Base-by-base conservation (phyloP, 2,797 vertebrate genomes). In the Sebastes oblongus region DNA sequence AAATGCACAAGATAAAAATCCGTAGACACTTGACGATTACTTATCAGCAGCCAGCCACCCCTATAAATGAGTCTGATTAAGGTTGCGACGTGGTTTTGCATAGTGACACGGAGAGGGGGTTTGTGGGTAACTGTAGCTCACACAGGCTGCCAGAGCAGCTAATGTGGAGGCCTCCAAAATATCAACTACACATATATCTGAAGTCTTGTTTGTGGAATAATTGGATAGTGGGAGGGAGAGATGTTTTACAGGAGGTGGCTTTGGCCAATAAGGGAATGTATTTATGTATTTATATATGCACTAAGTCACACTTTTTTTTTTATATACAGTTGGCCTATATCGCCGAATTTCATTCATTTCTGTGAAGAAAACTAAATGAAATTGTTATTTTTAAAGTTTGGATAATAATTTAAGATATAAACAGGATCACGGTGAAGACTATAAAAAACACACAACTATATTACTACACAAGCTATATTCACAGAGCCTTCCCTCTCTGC, bases 1-100 rank as follows among this genome's bases (percentile, higher is more conserved):
- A 91, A 93, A 91, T 66, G 66, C 54, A 78, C 52, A 13, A 69
- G 77, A 90, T 89, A 87, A 91, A 56, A 91, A 81, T 74, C 75
- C 76, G 81, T 67, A 58, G 75, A 85, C 85, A 77, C 74, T 83
- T 82, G 77, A 91, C 72, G 61, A 90, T 84, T 90, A 86, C 81
- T 89, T 83, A 86, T 86, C 66, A 84, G 73, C 64, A 61, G 64
- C 46, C 2, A 54, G 58, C 24, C 66, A 74, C 56, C 73, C 60
- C 75, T 50, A 59, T 87, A 82, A 90, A 88, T 78, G 56, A 87
- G 77, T 55, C 61, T 77, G 61, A 86, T 84, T 78, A 81, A 77
- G 24, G 34, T 24, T 80, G n/a, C 30, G 59, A 24, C 4, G 1
- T 62, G 61, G 25, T 29, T 83, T 83, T 78, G 59, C 55, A 78